phyloP scores from a whole-genome alignment of 2,113 vertebrate genomes.

The Oxyura jamaicensis region DNA sequence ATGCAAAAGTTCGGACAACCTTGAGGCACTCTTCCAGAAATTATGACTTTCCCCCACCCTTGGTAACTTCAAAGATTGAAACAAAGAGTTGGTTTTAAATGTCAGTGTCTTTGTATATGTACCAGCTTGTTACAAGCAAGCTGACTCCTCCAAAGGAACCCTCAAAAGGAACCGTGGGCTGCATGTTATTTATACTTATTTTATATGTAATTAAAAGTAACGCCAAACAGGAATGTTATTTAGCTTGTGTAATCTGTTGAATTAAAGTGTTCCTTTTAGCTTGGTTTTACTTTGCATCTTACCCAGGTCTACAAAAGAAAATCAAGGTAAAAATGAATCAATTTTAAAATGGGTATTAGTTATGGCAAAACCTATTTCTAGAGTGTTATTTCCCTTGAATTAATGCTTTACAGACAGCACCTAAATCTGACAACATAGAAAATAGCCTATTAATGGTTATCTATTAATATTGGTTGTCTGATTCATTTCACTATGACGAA shows the following conservation, averaged over 20 bases:
- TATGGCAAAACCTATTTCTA: not conserved
- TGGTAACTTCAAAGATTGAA: not conserved
- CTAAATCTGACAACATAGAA: not conserved
- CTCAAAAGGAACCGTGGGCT: not conserved
- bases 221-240: not conserved
- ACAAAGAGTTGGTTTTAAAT: not conserved
- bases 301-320: not conserved
- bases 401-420: not conserved
- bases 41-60: not conserved
- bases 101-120: not conserved
- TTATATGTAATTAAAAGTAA: not conserved
- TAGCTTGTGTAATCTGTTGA: not conserved
- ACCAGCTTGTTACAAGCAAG: not conserved
- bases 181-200: not conserved
- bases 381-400: not conserved
- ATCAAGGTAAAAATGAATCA: not conserved
- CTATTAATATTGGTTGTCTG: not conserved
- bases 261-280: not conserved
- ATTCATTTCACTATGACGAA: not conserved
- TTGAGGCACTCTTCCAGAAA: not conserved
- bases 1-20: not conserved
- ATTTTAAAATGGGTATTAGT: not conserved
- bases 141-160: not conserved
- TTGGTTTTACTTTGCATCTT: not conserved
- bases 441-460: not conserved